phyloP scores from a whole-genome alignment of 1,140 invertebrate genomes.

The Diprion similis region DNA sequence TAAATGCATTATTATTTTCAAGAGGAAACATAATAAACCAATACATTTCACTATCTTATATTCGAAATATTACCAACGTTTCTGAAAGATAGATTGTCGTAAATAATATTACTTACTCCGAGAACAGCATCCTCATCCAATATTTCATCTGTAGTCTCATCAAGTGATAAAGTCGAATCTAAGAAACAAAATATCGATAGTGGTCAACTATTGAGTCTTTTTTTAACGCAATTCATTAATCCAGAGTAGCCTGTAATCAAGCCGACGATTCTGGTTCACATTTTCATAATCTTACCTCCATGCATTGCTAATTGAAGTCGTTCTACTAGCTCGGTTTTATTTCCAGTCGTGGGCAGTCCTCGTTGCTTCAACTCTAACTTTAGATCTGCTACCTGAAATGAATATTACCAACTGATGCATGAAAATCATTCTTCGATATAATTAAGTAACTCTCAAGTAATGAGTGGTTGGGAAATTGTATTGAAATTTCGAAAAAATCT shows the following conservation, averaged over 20 bases:
- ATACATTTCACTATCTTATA: neutral
- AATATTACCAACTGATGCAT: neutral
- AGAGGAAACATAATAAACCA: neutral
- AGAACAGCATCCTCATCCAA: slow-evolving; percentile 63
- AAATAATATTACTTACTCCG: slow-evolving; percentile 46
- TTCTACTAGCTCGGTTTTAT: slow-evolving; percentile 81
- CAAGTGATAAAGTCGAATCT: slow-evolving; percentile 56
- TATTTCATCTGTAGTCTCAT: slow-evolving; percentile 60
- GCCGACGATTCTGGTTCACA: neutral
- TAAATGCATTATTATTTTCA: slow-evolving; percentile 14
- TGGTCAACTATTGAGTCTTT: neutral
- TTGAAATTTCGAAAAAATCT: neutral
- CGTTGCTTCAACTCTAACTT: slow-evolving; percentile 80
- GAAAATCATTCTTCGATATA: no score
- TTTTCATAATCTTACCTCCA: slow-evolving; percentile 48
- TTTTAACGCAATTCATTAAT: neutral
- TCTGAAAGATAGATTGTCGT: no score
- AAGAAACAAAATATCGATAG: slow-evolving; percentile 18
- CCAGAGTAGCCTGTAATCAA: no score
- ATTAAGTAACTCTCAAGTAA: neutral
- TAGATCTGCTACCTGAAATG: slow-evolving; percentile 74
- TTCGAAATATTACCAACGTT: neutral
- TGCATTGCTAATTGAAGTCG: slow-evolving; percentile 74
- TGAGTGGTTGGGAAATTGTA: neutral
- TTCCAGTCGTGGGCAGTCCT: slow-evolving; percentile 75